Evolutionary conservation across 2,888 invertebrate species (phyloP), one percentile per base, ranked within the genome.

Genomic region (Thecocarcelia acutangulata): DNA sequence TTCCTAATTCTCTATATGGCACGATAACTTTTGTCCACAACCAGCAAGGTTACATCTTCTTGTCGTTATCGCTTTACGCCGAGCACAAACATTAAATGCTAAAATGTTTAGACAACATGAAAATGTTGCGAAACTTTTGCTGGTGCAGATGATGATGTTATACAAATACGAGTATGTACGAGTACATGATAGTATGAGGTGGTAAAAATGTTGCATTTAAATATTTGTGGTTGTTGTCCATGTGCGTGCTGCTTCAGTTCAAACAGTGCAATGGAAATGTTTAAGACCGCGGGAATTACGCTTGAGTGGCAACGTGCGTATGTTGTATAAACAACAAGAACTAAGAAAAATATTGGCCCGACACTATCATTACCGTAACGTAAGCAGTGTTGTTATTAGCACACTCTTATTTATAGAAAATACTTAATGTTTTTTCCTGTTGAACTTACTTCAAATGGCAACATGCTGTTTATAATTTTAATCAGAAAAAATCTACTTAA

Each of bases 241-340:
- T 81, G 73, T 81, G 78, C 68, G 73, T 81, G 78, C 73, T 81
- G 78, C 73, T 69, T 58, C 63, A 78, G 50, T 68, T 73, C 61
- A 68, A 63, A 72, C 44, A 73, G 72, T 68, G 76, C 66, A 61
- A 69, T 73, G 76, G 70, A 76, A 80, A 63, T 69, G 58, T 63
- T 73, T 58, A 82, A 74, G 74, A 74, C 78, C 82, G 74, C 78
- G 82, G 78, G 82, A 82, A 78, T 82, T 82, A 74, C 56, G 74
- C 82, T 82, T 54, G 82, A 78, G 82, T 82, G 78, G 74, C 69
- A 56, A 66, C 73, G 69, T 72, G 72, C 77, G 77, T 82, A 59
- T 74, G 74, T 69, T 77, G 66, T 73, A 77, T 70, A 78, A 78
- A 69, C 76, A 80, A 54, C 52, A 61, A 56, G 28, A 46, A 69